Percentiles rank a stretch among this genome's conserved stretches.
These are phyloP conservation scores for Lithophane semibrunnea DNA, from an alignment of 2,888 invertebrate genomes.

Conservation along the genomic window DNA sequence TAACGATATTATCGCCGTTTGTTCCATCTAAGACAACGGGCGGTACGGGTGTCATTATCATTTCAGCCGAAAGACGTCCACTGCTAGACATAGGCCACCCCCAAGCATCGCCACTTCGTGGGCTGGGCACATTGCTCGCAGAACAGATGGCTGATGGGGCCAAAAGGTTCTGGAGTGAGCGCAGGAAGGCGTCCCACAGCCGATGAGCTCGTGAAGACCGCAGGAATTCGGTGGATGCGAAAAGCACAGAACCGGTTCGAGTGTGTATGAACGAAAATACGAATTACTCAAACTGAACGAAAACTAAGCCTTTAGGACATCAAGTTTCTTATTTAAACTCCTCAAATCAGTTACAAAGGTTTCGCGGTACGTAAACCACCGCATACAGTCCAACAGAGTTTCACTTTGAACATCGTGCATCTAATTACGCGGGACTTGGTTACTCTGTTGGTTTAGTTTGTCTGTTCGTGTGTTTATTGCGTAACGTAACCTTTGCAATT, in stretches of 20 bases:
- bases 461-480: slow-evolving; percentile 43
- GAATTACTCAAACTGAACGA: background rate
- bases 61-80: background rate
- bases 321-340: slow-evolving; percentile 29
- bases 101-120: background rate
- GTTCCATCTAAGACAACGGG: background rate
- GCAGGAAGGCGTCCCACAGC: background rate
- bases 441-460: slow-evolving; percentile 62
- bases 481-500: slow-evolving; percentile 53
- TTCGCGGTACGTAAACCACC: slow-evolving; percentile 60
- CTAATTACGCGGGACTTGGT: slow-evolving; percentile 63
- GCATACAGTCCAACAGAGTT: slow-evolving; percentile 57
- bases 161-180: background rate
- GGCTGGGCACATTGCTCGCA: background rate
- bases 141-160: too few species aligned
- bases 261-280: background rate
- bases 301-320: background rate
- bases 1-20: too few species aligned
- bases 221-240: background rate
- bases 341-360: slow-evolving; percentile 56
- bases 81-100: background rate
- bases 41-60: too few species aligned
- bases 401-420: slow-evolving; percentile 65
- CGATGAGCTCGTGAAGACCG: background rate
- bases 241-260: background rate